These are phyloP conservation scores for Acromyrmex echinatior DNA, from an alignment of 1,140 invertebrate species.

Conservation along the genomic window DNA sequence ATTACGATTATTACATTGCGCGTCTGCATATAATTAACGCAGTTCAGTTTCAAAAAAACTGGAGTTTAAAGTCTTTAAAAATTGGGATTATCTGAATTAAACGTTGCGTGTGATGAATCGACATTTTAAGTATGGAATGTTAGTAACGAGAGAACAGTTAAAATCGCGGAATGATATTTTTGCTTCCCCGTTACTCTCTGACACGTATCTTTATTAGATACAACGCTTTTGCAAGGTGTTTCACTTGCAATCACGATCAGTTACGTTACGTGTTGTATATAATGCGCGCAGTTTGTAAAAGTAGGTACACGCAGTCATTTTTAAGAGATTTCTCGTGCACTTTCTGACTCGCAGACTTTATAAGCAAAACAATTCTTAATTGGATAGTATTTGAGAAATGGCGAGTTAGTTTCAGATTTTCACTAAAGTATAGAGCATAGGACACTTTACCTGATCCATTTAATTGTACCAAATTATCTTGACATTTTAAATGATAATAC, in stretches of 20 bases:
- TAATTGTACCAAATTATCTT: background rate
- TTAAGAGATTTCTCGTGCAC: conserved; percentile 45
- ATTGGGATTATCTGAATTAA: conserved; percentile 14
- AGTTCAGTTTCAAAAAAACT: conserved; percentile 10
- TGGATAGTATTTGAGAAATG: conserved; percentile 6
- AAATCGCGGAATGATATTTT: conserved; percentile 17
- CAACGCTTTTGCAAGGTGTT: conserved; percentile 25
- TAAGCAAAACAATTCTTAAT: conserved; percentile 49
- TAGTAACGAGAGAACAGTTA: background rate
- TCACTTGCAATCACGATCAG: background rate
- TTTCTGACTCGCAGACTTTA: conserved; percentile 40
- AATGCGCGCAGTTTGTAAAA: background rate
- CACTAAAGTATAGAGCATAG: background rate
- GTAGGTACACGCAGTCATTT: background rate
- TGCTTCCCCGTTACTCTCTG: background rate
- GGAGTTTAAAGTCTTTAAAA: background rate
- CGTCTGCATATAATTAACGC: background rate
- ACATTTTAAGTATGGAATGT: background rate
- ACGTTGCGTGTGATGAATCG: conserved; percentile 21
- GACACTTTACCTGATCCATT: background rate
- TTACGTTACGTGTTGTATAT: background rate
- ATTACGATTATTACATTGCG: background rate
- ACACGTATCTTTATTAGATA: background rate
- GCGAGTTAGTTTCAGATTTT: background rate
- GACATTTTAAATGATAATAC: background rate